Base-by-base conservation (phyloP, 2,113 vertebrate genomes). In the Podarcis muralis region DNA sequence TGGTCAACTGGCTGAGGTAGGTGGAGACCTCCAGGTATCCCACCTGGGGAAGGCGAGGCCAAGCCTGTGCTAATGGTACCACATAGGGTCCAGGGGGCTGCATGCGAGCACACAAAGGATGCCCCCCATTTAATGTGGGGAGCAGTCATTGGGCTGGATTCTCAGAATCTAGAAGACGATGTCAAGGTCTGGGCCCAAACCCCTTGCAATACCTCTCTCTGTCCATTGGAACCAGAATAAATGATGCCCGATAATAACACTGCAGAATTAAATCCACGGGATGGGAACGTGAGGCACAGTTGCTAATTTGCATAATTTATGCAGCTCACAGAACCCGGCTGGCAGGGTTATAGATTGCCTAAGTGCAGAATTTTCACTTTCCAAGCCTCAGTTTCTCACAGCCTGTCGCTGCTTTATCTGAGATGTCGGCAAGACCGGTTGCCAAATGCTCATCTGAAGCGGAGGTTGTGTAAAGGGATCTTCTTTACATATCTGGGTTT, bases 81-180 rank as follows among this genome's bases (percentile, higher is more conserved):
- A 0, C 40, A 43, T 5, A 43, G 40, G 43, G 43, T 43, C 43
- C 43, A 1, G 1, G 43, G 43, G 43, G 43, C 43, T 43, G 43
- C 1, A 0, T 6, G 43, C 1, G 43, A 43, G 6, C 43, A 43
- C 0, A 1, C 43, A 43, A 43, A 43, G 43, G 43, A 1, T 1
- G 6, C 43, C 43, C 40, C 43, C 6, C 6, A 43, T 43, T 43
- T 43, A 43, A 43, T 43, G 43, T 43, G 43, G 43, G 43, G 43
- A 43, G 43, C 6, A 1, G 43, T 43, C 43, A 43, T 27, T 25
- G 66, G 66, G 7, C 1, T 68, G 66, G 27, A 23, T 7, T 68
- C 66, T 68, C 20, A 68, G 66, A 68, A 68, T 25, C 66, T 6
- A 68, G 66, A 68, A 25, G 27, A 48, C 0, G 2, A 53, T 53